Evolutionary conservation across 2,113 vertebrate species (phyloP).

Genomic region (Salvelinus fontinalis): DNA sequence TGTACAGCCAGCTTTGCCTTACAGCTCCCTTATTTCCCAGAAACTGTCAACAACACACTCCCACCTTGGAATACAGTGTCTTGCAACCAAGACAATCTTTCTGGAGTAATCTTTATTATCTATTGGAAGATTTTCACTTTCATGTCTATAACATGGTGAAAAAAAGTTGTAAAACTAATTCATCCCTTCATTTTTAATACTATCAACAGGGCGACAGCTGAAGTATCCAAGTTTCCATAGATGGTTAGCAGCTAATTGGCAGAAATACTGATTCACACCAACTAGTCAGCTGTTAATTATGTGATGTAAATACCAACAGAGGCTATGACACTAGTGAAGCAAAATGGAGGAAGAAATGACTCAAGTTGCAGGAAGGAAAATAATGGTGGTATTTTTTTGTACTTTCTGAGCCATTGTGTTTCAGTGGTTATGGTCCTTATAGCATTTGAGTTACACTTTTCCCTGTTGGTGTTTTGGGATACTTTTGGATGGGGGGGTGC

Average conservation of each 20-base stretch:
- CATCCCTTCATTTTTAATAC: not conserved
- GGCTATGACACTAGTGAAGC: not conserved
- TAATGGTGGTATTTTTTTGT: too few species aligned
- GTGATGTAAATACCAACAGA: not conserved
- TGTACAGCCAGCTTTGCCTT: slow-evolving; percentile 57
- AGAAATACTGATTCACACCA: not conserved
- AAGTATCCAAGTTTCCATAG: too few species aligned
- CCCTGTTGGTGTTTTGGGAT: slow-evolving; percentile 14
- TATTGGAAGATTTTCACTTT: slow-evolving; percentile 21
- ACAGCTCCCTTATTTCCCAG: slow-evolving; percentile 44
- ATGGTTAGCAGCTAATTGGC: too few species aligned
- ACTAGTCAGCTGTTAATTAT: not conserved
- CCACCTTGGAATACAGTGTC: slow-evolving; percentile 29
- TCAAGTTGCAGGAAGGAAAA: not conserved
- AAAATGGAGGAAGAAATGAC: not conserved
- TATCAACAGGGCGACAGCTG: not conserved
- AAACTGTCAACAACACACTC: slow-evolving; percentile 33
- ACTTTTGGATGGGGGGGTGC: slow-evolving; percentile 7
- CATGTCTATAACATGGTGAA: not conserved
- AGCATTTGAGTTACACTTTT: slow-evolving; percentile 45
- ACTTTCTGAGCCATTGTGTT: slow-evolving; percentile 20
- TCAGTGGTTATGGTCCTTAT: slow-evolving; percentile 28
- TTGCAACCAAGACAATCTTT: slow-evolving; percentile 23
- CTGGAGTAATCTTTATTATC: slow-evolving; percentile 20
- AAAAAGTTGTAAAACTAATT: not conserved